These are phyloP conservation scores for Fragum whitleyi DNA, from an alignment of 2,888 invertebrate genomes.

Conservation along the genomic window DNA sequence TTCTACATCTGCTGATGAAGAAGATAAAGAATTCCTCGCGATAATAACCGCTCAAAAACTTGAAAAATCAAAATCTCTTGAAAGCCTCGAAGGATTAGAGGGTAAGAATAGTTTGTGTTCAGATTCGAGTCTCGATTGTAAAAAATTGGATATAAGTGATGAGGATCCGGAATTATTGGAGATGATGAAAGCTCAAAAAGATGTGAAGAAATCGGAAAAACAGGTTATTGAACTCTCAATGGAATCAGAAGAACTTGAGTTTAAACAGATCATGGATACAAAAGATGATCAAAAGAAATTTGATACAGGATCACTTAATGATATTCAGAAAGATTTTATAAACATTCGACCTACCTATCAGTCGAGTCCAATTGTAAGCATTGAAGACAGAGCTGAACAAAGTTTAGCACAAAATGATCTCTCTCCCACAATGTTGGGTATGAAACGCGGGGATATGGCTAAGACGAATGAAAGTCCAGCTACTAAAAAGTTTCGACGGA, in stretches of 20 bases:
- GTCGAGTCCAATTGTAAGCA: slow-evolving; percentile 66
- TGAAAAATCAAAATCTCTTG: slow-evolving; percentile 17
- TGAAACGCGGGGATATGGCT: slow-evolving; percentile 56
- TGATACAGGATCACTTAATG: slow-evolving; percentile 33
- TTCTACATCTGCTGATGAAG: slow-evolving; percentile 33
- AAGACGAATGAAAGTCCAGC: slow-evolving; percentile 64
- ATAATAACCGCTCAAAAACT: slow-evolving; percentile 62
- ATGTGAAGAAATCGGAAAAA: slow-evolving; percentile 31
- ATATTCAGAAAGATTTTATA: slow-evolving; percentile 46
- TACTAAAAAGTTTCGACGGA: slow-evolving; percentile 66
- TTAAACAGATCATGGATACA: slow-evolving; percentile 62
- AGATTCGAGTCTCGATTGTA: slow-evolving; percentile 54
- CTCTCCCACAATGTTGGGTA: slow-evolving; percentile 41
- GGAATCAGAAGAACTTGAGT: slow-evolving; percentile 59
- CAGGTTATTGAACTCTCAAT: slow-evolving; percentile 41
- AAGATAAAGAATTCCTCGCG: slow-evolving; percentile 53
- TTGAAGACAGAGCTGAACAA: slow-evolving; percentile 56
- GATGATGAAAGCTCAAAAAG: slow-evolving; percentile 62
- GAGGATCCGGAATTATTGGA: slow-evolving; percentile 65
- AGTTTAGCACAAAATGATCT: slow-evolving; percentile 32
- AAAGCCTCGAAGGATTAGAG: slow-evolving; percentile 27
- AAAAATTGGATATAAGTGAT: slow-evolving; percentile 56
- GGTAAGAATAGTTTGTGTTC: slow-evolving; percentile 38
- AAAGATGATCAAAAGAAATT: slow-evolving; percentile 39
- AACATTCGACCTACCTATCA: slow-evolving; percentile 58